Percentiles rank a stretch among this genome's conserved stretches.
Conservation (phyloP, 64 coral and sea anemone species). For the Pocillopora verrucosa region DNA sequence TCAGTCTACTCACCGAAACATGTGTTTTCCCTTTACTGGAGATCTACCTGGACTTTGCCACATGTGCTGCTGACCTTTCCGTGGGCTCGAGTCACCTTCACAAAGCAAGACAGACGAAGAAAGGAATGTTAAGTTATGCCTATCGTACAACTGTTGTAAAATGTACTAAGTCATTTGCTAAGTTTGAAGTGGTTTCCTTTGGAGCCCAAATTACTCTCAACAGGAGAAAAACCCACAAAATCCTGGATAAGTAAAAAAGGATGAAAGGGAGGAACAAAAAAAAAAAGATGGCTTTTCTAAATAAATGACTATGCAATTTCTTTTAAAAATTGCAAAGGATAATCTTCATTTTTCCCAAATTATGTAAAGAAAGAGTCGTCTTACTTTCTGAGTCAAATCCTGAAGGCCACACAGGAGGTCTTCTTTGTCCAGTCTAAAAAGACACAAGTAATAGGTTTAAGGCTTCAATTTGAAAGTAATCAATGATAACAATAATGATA, state of each 20-base stretch:
- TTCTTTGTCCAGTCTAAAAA: slow-evolving; percentile 28
- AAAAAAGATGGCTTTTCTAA: too few species aligned
- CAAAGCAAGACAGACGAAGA: not conserved
- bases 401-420: slow-evolving; percentile 59
- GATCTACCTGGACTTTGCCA: slow-evolving; percentile 35
- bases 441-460: not conserved
- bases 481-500: not conserved
- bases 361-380: not conserved
- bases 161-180: too few species aligned
- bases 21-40: slow-evolving; percentile 56
- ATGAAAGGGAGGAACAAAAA: too few species aligned
- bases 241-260: too few species aligned
- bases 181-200: too few species aligned
- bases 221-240: too few species aligned
- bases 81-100: slow-evolving; percentile 64
- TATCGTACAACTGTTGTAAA: too few species aligned
- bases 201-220: too few species aligned
- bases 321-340: not conserved
- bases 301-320: not conserved
- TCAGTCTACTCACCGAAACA: slow-evolving; percentile 43
- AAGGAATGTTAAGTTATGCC: too few species aligned
- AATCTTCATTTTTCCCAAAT: not conserved
- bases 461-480: not conserved
- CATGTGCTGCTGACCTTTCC: slow-evolving; percentile 56
- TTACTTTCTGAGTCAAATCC: slow-evolving; percentile 83